phyloP scores from a whole-genome alignment of 2,888 invertebrate species.

The Himalopsyche japonica region DNA sequence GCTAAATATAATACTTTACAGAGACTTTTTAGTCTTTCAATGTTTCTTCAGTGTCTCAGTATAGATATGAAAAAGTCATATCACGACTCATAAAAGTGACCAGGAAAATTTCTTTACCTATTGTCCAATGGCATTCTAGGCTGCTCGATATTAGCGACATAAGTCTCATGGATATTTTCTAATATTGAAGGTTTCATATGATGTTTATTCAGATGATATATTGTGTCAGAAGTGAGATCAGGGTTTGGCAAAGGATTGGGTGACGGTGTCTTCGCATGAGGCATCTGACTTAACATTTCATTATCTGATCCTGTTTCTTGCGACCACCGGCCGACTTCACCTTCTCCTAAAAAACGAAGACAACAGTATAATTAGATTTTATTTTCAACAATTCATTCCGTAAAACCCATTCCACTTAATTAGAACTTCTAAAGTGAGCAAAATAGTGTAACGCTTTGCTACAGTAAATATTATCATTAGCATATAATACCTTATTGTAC shows the following conservation, averaged over 20 bases:
- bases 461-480: too few relatives aligned
- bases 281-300: conserved; percentile 60
- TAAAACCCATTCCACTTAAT: not conserved
- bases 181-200: conserved; percentile 61
- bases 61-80: too few relatives aligned
- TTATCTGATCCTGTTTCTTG: conserved; percentile 79
- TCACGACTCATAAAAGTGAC: not conserved
- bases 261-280: conserved; percentile 56
- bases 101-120: conserved; percentile 45
- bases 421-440: not conserved
- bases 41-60: too few relatives aligned
- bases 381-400: not conserved
- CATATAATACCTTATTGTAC: too few relatives aligned
- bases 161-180: conserved; percentile 64
- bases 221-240: conserved; percentile 70
- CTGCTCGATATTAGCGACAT: conserved; percentile 56
- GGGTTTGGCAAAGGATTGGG: conserved; percentile 77
- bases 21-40: too few relatives aligned
- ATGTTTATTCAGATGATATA: conserved; percentile 56
- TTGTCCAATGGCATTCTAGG: conserved; percentile 52
- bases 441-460: too few relatives aligned
- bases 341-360: conserved; percentile 43
- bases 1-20: too few relatives aligned
- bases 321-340: conserved; percentile 70
- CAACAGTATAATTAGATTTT: not conserved